These are phyloP conservation scores for Pseudomyrmex flavicornis DNA, from an alignment of 1,140 invertebrate genomes.

Conservation along the genomic window DNA sequence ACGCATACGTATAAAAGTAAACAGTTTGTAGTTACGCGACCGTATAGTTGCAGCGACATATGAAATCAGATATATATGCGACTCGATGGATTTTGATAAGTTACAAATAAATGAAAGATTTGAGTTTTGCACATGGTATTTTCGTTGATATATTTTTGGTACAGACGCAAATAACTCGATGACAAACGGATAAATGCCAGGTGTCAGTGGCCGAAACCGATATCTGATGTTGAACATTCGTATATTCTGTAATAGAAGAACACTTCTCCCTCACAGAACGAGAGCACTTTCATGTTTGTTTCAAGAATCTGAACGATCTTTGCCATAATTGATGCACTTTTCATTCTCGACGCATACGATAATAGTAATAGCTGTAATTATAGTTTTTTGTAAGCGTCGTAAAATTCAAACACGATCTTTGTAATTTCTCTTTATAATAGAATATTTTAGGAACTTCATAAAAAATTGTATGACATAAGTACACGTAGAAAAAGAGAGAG, in stretches of 20 bases:
- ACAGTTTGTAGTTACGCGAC: background rate
- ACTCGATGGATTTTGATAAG: too few relatives aligned
- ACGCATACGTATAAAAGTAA: background rate
- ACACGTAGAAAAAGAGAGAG: constrained; percentile 5
- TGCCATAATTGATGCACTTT: constrained; percentile 6
- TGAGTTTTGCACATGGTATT: background rate
- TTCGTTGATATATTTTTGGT: constrained; percentile 16
- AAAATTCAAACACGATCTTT: constrained; percentile 3
- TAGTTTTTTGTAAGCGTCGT: background rate
- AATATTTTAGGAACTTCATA: background rate
- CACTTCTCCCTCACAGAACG: background rate
- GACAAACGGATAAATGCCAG: constrained; percentile 55
- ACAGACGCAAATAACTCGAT: constrained; percentile 39
- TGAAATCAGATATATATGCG: too few relatives aligned
- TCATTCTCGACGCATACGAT: constrained; percentile 1
- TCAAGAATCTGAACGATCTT: constrained; percentile 27
- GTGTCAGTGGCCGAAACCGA: constrained; percentile 56
- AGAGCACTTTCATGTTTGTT: constrained; percentile 26
- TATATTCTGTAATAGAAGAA: constrained; percentile 61
- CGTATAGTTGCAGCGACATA: too few relatives aligned
- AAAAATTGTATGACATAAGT: background rate
- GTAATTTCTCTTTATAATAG: constrained; percentile 19
- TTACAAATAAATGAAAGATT: too few relatives aligned
- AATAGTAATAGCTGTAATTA: constrained; percentile 13
- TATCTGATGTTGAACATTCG: constrained; percentile 45